Evolutionary conservation across 2,113 vertebrate genomes (phyloP).

Genomic region (Nycticryphes semicollaris): DNA sequence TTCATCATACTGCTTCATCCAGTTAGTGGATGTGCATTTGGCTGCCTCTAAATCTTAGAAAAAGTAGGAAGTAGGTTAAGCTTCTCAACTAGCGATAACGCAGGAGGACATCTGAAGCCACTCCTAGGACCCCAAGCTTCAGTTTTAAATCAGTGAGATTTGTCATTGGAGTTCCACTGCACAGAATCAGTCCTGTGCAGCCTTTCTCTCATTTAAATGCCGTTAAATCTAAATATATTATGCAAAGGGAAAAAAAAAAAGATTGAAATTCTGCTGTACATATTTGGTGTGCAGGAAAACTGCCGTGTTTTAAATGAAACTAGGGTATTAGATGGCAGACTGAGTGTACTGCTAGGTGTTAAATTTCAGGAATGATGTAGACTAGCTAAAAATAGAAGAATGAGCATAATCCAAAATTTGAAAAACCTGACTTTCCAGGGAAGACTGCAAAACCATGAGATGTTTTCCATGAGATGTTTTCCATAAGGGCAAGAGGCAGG

Average conservation of each 20-base stretch:
- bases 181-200: neutral
- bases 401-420: neutral
- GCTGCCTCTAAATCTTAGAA: neutral
- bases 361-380: neutral
- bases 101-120: neutral
- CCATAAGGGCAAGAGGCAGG: neutral
- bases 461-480: neutral
- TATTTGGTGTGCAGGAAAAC: neutral
- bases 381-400: neutral
- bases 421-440: neutral
- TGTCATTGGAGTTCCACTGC: neutral
- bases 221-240: neutral
- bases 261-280: neutral
- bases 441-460: neutral
- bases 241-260: fast-evolving
- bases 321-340: neutral
- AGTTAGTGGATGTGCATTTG: neutral
- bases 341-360: neutral
- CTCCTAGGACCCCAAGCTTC: neutral
- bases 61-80: neutral
- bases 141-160: neutral
- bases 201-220: neutral
- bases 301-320: neutral
- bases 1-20: neutral
- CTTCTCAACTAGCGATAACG: neutral